Conservation (phyloP, 2,888 invertebrate species). For the Lycocerus yunnanus region DNA sequence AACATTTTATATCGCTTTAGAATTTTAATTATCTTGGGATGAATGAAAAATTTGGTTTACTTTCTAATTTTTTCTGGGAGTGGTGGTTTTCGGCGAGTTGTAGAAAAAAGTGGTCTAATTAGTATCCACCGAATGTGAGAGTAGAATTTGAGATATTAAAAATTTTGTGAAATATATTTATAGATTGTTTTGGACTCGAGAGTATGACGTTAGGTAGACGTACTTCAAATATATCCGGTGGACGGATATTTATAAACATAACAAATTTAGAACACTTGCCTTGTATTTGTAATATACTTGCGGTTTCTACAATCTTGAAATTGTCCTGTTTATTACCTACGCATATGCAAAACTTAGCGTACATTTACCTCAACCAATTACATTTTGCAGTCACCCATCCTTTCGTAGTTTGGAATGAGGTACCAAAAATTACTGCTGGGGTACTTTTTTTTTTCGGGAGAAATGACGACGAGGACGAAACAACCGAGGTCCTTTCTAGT, state of each 20-base stretch:
- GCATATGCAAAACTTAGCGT: constrained; percentile 19
- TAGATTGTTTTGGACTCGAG: constrained; percentile 50
- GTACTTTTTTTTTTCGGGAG: neutral
- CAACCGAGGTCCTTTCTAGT: neutral
- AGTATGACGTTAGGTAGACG: constrained; percentile 51
- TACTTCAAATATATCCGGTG: constrained; percentile 53
- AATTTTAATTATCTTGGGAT: constrained; percentile 19
- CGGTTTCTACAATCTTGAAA: constrained; percentile 35
- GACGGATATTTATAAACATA: constrained; percentile 50
- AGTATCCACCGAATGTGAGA: neutral
- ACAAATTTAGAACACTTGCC: constrained; percentile 51
- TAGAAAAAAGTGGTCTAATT: neutral
- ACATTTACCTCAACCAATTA: constrained; percentile 15
- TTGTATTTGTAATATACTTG: constrained; percentile 42
- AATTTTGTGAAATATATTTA: constrained; percentile 47
- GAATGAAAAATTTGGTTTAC: constrained; percentile 6
- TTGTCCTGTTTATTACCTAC: constrained; percentile 15
- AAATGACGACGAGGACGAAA: neutral
- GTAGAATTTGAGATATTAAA: constrained; percentile 26
- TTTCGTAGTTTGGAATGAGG: neutral
- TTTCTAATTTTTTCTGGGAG: constrained; percentile 26
- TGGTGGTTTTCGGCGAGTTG: neutral
- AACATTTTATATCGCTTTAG: constrained; percentile 19
- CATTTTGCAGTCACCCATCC: neutral
- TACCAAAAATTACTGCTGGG: neutral